Evolutionary conservation across 2,113 vertebrate genomes (phyloP), one percentile per base, ranked within the genome.

Genomic region (Todiramphus saurophagus): DNA sequence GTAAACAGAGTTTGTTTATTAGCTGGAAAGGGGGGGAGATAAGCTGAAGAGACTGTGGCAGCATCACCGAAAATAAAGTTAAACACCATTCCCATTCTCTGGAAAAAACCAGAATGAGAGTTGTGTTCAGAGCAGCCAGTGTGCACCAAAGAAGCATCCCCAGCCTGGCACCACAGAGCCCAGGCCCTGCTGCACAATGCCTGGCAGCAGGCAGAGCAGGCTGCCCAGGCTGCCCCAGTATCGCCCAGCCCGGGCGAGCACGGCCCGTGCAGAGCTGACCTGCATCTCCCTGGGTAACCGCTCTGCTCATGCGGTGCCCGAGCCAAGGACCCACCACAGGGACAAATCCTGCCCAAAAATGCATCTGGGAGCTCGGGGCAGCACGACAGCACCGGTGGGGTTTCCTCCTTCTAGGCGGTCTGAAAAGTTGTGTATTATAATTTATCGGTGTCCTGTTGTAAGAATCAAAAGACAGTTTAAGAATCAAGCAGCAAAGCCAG

Each of bases 371-470:
- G 20, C 8, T 4, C 0, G 5, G 14, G 13, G 28, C 35, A 18
- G 27, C 2, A 0, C 1, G 7, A n/a, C 17, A 33, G 7, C 17
- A 0, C 25, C 0, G 0, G 13, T 13, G 0, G 16, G 33, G 33
- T 46, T 19, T 4, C 33, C 33, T 28, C 17, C 13, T 46, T 35
- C 48, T 33, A 11, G 4, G 12, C 11, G 1, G 10, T 13, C 33
- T 53, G 6, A 72, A 66, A 39, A 44, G 12, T 18, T 55, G 53
- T 30, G 8, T 19, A 56, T 56, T 10, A 5, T 2, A 12, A 56
- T 51, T 62, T 33, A 27, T 19, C 56, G 30, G n/a, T 10, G 50
- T 33, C 41, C 31, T 5, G 11, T 5, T 62, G 41, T 16, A 46
- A 23, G 43, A 59, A 60, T 30, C 53, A 35, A 13, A 35, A 50